Base-by-base conservation (phyloP, 2,888 invertebrate species). In the Caenorhabditis becei region DNA sequence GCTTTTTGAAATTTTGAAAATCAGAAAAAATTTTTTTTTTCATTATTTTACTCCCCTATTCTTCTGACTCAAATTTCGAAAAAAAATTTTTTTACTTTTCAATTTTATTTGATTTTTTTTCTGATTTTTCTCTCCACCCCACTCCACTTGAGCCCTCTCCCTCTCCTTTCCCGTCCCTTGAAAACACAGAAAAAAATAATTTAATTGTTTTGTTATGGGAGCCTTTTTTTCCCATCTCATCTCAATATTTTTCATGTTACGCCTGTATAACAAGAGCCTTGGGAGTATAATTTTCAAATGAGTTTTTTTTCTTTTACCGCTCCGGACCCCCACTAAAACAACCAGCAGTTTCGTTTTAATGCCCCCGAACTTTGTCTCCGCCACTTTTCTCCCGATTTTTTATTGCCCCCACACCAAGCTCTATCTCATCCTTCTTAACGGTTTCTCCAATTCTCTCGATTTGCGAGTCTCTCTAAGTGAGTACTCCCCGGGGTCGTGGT, bases 391-490 rank as follows among this genome's bases (percentile, higher is more conserved):
- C 1, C n/a, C 49, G 49, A 20, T 20, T 51, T 41, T 51, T 51
- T 51, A 51, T 51, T 51, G 24, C 47, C 47, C 18, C 10, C 47
- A n/a, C 41, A 5, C 32, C 18, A 7, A 16, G 1, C n/a, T 32
- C 63, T 72, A 56, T 72, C 72, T 47, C 63, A 72, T 58, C 72
- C 61, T 54, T 72, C 41, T 62, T 79, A 54, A 59, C 66, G 66
- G 54, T 37, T 18, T 51, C 49, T 69, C 69, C 62, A 23, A 63
- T 23, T 54, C 65, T 78, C 58, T 51, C 23, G 10, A 18, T 41
- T 20, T 44, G 5, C 26, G 26, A n/a, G 18, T 16, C 37, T 61
- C 65, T 62, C 62, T 62, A 53, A 28, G 59, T 63, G 66, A 66
- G 75, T 47, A 66, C 47, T 75, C 72, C 72, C 72, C 49, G 14